A percentile compares a stretch with the other conserved stretches of the same genome.
These are phyloP conservation scores for Limosa lapponica DNA, from an alignment of 2,797 vertebrate species.

Conservation along the genomic window DNA sequence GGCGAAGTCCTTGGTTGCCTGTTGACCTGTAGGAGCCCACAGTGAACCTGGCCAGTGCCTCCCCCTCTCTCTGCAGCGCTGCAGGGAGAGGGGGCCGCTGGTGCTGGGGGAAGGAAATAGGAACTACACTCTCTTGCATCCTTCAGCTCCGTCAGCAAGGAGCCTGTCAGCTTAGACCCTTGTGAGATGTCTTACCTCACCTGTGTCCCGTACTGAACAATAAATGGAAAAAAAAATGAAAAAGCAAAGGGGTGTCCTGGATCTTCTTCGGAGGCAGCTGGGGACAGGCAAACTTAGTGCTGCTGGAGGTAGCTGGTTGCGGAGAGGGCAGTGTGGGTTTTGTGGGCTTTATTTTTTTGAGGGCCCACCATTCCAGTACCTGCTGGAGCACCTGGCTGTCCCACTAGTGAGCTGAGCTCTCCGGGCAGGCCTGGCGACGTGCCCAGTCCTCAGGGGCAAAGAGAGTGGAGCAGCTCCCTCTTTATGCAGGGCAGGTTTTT, in stretches of 20 bases:
- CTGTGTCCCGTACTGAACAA: conserved; percentile 32
- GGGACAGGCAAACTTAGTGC: background rate
- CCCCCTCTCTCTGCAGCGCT: background rate
- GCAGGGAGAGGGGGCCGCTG: background rate
- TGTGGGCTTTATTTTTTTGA: background rate
- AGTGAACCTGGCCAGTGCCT: background rate
- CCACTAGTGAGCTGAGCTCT: background rate
- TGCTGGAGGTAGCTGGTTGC: background rate
- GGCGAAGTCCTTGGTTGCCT: background rate
- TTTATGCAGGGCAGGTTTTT: too few species aligned
- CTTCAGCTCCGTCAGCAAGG: background rate
- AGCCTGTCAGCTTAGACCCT: conserved; percentile 41
- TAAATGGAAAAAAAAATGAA: conserved; percentile 2
- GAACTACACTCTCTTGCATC: background rate
- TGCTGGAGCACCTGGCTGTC: background rate
- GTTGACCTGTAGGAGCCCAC: background rate
- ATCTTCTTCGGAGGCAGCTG: background rate
- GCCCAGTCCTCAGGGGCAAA: too few species aligned
- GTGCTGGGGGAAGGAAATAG: background rate
- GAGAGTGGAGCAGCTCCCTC: too few species aligned
- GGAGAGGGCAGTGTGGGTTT: background rate
- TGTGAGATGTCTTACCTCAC: conserved; percentile 48
- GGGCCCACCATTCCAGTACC: too few species aligned
- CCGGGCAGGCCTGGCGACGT: background rate
- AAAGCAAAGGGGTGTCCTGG: background rate